These are phyloP conservation scores for Variabilichromis moorii DNA, from an alignment of 2,113 vertebrate genomes.

Conservation along the genomic window DNA sequence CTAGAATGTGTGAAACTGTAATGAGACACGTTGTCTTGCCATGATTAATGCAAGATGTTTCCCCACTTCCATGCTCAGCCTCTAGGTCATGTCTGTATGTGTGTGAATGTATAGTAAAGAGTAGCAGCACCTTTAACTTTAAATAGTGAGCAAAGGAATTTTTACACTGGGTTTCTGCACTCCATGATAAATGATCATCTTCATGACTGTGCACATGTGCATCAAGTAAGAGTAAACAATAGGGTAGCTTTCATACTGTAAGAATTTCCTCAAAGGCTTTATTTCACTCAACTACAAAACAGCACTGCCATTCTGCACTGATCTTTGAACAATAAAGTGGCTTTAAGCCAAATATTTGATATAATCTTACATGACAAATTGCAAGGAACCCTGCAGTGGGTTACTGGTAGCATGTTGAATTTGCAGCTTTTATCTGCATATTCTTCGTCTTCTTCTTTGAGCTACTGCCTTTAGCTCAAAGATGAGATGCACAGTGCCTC, in stretches of 20 bases:
- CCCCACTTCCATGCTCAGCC: background rate
- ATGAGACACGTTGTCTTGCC: slow-evolving; percentile 17
- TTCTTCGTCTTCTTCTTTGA: background rate
- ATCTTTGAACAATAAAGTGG: background rate
- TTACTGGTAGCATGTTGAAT: background rate
- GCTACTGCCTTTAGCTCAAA: background rate
- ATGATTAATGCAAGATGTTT: slow-evolving; percentile 56
- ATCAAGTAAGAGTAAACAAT: background rate
- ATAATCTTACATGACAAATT: background rate
- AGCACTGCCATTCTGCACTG: background rate
- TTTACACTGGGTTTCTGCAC: background rate
- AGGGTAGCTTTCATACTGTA: background rate
- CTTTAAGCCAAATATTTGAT: background rate
- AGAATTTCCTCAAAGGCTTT: background rate
- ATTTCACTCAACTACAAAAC: background rate
- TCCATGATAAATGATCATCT: background rate
- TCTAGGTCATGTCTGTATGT: background rate
- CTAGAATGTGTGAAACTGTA: slow-evolving; percentile 51
- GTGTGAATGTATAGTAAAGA: background rate
- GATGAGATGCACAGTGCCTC: background rate
- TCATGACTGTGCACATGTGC: background rate
- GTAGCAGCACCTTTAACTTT: background rate
- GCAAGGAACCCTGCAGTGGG: background rate
- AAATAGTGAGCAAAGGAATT: background rate
- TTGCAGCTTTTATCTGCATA: background rate